phyloP scores from a whole-genome alignment of 2,113 vertebrate genomes.

The Indicator maculatus region DNA sequence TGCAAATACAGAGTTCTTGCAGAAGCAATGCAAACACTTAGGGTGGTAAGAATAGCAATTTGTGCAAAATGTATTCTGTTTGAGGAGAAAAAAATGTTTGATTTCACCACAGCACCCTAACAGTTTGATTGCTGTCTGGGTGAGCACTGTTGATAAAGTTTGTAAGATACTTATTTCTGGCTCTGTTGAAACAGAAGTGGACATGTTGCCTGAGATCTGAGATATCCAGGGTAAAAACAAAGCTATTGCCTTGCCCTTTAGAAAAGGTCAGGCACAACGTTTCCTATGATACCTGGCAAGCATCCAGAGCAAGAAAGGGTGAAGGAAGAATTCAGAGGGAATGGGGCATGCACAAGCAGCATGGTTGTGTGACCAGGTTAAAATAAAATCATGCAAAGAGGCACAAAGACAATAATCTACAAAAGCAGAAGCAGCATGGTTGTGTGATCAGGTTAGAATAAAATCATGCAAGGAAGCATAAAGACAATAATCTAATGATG shows the following conservation, averaged over 20 bases:
- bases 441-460: background rate
- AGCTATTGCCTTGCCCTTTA: background rate
- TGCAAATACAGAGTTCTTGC: background rate
- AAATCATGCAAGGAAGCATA: background rate
- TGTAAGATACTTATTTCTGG: background rate
- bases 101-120: background rate
- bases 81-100: background rate
- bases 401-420: background rate
- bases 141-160: background rate
- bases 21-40: background rate
- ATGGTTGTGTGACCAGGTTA: background rate
- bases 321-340: background rate
- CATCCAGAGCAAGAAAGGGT: background rate
- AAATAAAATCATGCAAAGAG: background rate
- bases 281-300: background rate
- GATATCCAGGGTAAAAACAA: background rate
- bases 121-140: background rate
- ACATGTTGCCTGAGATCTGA: background rate
- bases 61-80: background rate
- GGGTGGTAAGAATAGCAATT: background rate
- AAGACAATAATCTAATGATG: background rate
- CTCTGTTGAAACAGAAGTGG: background rate
- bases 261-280: conserved; percentile 20
- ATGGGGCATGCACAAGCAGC: background rate
- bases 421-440: background rate